Evolutionary conservation across 2,888 invertebrate species (phyloP).

Genomic region (Tetanocera ferruginea): DNA sequence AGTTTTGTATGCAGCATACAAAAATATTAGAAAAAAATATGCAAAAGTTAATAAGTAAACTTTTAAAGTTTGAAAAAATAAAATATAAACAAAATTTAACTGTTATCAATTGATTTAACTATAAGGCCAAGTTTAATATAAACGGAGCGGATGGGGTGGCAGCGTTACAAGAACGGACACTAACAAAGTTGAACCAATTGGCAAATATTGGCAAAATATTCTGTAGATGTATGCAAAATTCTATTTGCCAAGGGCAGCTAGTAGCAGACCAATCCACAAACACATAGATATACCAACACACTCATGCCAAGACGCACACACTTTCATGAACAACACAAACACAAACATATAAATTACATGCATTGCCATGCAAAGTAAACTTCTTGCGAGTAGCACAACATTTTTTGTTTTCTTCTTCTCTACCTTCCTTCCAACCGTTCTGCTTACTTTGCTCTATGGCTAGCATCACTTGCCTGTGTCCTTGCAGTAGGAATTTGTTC

Average conservation of each 20-base stretch:
- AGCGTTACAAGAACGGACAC: no score
- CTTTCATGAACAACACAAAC: not conserved
- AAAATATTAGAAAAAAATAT: not conserved
- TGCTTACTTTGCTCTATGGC: not conserved
- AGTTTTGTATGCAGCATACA: not conserved
- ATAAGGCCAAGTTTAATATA: no score
- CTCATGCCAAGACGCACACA: not conserved
- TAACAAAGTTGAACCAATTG: not conserved
- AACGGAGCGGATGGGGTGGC: no score
- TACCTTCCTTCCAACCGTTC: not conserved
- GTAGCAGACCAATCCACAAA: not conserved
- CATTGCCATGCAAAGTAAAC: conserved; percentile 10
- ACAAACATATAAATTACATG: conserved; percentile 18
- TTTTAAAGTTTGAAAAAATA: not conserved
- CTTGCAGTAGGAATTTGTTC: not conserved
- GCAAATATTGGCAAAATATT: not conserved
- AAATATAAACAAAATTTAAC: not conserved
- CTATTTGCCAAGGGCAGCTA: conserved; percentile 7
- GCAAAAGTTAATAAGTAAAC: not conserved
- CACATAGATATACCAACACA: not conserved
- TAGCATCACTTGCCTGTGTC: not conserved
- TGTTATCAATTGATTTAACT: not conserved
- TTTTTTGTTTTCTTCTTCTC: not conserved
- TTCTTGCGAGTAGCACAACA: not conserved
- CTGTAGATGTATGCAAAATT: not conserved